phyloP scores from a whole-genome alignment of 1,140 invertebrate genomes.

The Lepidurus packardi region DNA sequence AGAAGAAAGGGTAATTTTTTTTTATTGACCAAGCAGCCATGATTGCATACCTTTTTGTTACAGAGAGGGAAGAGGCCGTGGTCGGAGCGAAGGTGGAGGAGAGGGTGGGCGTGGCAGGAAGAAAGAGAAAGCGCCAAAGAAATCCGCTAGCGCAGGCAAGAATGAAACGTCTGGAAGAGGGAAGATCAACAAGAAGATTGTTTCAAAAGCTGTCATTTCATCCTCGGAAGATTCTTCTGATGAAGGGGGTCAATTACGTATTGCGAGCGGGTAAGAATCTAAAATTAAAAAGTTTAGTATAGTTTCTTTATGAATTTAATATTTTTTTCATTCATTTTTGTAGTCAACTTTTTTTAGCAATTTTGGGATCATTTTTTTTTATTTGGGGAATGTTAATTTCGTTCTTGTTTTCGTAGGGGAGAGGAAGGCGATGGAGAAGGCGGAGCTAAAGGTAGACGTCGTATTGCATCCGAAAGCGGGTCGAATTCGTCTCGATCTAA shows the following conservation, averaged over 20 bases:
- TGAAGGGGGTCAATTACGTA: slow-evolving; percentile 54
- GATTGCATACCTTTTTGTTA: slow-evolving; percentile 35
- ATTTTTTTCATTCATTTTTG: background rate
- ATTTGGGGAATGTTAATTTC: slow-evolving; percentile 28
- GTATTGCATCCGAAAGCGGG: slow-evolving; percentile 44
- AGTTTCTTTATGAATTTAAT: slow-evolving; percentile 4
- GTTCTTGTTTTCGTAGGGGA: slow-evolving; percentile 42
- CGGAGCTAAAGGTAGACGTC: slow-evolving; percentile 44
- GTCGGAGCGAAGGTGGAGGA: slow-evolving; percentile 40
- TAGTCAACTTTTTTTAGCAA: background rate
- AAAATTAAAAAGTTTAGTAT: slow-evolving; percentile 30
- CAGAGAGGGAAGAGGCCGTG: slow-evolving; percentile 42
- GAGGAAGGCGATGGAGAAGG: slow-evolving; percentile 45
- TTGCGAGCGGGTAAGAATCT: slow-evolving; percentile 52
- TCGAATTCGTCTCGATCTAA: slow-evolving; percentile 37
- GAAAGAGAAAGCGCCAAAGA: slow-evolving; percentile 44
- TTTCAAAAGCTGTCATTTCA: slow-evolving; percentile 92
- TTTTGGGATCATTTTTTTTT: background rate
- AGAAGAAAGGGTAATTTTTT: slow-evolving; percentile 36
- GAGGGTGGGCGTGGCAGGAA: slow-evolving; percentile 44
- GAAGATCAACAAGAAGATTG: slow-evolving; percentile 78
- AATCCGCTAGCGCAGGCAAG: background rate
- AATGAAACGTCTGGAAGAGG: background rate
- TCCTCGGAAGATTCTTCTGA: slow-evolving; percentile 83
- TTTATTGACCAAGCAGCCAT: slow-evolving; percentile 20